Conservation (phyloP, 2,797 vertebrate species). For the Aldrovandia affinis region DNA sequence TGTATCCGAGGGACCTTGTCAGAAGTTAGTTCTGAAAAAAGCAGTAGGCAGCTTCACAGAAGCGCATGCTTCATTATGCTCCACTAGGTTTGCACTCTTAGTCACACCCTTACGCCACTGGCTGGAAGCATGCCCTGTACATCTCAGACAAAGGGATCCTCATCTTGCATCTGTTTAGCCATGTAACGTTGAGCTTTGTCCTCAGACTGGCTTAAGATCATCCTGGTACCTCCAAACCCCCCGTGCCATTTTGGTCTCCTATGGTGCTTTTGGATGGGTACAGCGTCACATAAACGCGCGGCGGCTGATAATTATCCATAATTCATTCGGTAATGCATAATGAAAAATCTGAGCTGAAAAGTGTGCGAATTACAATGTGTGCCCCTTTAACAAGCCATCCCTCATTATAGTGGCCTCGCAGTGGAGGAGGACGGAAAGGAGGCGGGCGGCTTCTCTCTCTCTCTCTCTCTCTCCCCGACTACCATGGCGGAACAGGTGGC, state of each 20-base stretch:
- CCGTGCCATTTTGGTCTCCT: neutral
- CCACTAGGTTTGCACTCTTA: neutral
- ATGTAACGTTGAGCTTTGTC: neutral
- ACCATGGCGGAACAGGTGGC: slow-evolving; percentile 53
- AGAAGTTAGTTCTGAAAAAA: neutral
- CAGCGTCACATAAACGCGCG: neutral
- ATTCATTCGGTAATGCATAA: neutral
- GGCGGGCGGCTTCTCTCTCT: slow-evolving; percentile 15
- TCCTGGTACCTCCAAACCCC: neutral
- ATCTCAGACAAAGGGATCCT: slow-evolving; percentile 12
- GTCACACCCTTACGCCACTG: slow-evolving; percentile 1
- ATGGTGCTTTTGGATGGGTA: neutral
- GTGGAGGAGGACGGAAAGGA: neutral
- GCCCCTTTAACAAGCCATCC: neutral
- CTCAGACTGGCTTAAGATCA: neutral
- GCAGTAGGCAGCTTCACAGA: neutral
- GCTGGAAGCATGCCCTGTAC: neutral
- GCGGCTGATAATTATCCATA: neutral
- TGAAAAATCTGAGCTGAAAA: neutral
- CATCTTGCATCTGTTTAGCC: slow-evolving; percentile 31
- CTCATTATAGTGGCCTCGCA: neutral
- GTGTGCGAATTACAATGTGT: no score
- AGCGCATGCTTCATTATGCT: neutral
- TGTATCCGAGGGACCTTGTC: neutral
- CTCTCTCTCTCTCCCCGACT: slow-evolving; percentile 8